Evolutionary conservation across 2,888 invertebrate species (phyloP).

Genomic region (Trypoxylon attenuatum): DNA sequence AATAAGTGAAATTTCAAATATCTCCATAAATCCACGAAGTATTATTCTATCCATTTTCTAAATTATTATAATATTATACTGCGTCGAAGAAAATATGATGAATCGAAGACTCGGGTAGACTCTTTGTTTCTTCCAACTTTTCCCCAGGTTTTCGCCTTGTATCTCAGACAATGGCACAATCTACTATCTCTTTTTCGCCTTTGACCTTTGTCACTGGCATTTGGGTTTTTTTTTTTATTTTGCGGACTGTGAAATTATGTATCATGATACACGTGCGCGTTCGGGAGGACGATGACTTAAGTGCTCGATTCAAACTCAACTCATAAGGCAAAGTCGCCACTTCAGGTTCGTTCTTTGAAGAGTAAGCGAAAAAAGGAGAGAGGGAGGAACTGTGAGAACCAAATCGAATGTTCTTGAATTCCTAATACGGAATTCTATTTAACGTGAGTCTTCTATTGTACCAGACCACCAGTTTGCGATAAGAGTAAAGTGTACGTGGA

Average conservation of each 20-base stretch:
- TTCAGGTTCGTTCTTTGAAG: slow-evolving; percentile 18
- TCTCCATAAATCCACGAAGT: background rate
- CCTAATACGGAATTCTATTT: slow-evolving; percentile 43
- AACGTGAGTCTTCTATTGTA: slow-evolving; percentile 24
- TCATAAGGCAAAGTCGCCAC: slow-evolving; percentile 11
- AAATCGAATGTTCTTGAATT: slow-evolving; percentile 40
- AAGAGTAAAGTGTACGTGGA: slow-evolving; percentile 7
- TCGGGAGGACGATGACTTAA: too few species aligned
- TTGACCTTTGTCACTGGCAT: too few species aligned
- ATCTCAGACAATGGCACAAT: too few species aligned
- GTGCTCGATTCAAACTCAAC: too few species aligned
- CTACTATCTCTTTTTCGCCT: too few species aligned
- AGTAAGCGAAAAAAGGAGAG: too few species aligned
- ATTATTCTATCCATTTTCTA: background rate
- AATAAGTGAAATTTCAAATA: too few species aligned
- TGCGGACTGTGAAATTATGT: too few species aligned
- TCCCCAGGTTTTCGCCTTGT: background rate
- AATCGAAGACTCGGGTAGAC: background rate
- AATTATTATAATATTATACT: background rate
- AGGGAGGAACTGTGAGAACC: slow-evolving; percentile 31
- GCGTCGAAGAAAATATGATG: background rate
- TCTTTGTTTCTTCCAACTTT: background rate
- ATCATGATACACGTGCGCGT: too few species aligned
- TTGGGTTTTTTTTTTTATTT: too few species aligned
- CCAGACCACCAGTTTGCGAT: slow-evolving; percentile 10